Evolutionary conservation across 2,113 vertebrate genomes (phyloP).

Genomic region (Laticauda laticaudata): DNA sequence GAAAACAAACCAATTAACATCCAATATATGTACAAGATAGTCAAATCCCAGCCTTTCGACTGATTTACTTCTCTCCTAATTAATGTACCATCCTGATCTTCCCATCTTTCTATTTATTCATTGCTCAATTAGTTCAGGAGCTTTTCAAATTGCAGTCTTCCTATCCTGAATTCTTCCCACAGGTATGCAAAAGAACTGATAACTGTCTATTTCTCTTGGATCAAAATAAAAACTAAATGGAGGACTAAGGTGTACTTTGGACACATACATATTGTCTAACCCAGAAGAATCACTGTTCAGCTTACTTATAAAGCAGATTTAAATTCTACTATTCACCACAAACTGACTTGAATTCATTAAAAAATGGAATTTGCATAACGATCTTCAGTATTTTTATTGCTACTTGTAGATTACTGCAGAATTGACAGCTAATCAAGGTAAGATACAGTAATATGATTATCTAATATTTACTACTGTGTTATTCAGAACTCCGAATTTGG

Average conservation of each 20-base stretch:
- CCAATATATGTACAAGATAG: background rate
- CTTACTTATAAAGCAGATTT: background rate
- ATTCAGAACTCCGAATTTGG: conserved; percentile 1
- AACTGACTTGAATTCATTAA: background rate
- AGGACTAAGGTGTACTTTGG: background rate
- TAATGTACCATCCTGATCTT: background rate
- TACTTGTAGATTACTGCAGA: background rate
- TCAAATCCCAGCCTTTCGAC: background rate
- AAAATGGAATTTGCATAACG: background rate
- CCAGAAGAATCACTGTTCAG: background rate
- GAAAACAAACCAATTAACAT: background rate
- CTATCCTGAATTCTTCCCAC: background rate
- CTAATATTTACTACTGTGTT: background rate
- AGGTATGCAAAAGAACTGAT: background rate
- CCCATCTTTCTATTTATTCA: background rate
- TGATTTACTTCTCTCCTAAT: background rate
- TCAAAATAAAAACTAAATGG: background rate
- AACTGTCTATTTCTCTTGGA: background rate
- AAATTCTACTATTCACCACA: background rate
- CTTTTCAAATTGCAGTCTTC: background rate
- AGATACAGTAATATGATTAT: conserved; percentile 1
- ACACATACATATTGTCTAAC: background rate
- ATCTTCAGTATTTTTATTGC: background rate
- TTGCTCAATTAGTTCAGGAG: background rate
- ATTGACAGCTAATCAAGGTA: background rate